Base-by-base conservation (phyloP, 2,113 vertebrate genomes). In the Chaetodon auriga region DNA sequence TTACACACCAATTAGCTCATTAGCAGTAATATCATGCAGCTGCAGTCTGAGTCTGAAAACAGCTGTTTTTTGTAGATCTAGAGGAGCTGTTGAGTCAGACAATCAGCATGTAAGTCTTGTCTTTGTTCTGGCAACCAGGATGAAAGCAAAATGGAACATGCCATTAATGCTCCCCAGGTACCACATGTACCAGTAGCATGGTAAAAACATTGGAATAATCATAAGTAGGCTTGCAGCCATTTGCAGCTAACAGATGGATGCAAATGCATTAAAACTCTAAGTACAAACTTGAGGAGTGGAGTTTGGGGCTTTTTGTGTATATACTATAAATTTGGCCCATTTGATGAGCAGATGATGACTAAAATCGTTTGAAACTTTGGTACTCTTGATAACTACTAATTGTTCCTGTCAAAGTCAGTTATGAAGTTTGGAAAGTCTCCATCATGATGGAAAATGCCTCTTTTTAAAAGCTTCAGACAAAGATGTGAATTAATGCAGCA, bases 401-500 rank as follows among this genome's bases (percentile, higher is more conserved):
- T 25, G 15, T 41, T 53, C 6, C 38, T 36, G 36, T 45, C n/a
- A 30, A 12, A 55, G 35, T 63, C 18, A 43, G 4, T 62, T 45
- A 64, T 13, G 13, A 23, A 46, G 49, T 57, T 63, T 23, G 36
- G 18, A 57, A 57, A 64, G 21, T 38, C 5, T 43, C 54, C 41
- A 21, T 35, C 68, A 53, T 18, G 16, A 51, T 19, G 19, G 25
- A n/a, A 14, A 48, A 19, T 1, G 35, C 21, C 49, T 65, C 30
- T 48, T 80, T 38, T 38, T 35, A 65, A 58, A 58, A 19, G 9
- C 38, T 19, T n/a, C 12, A 48, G 9, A 49, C 3, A 14, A 38
- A 74, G 19, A 63, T 66, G 48, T 43, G 45, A 68, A 51, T 62
- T 63, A 51, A 58, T 38, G 8, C 57, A 60, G 30, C 35, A 11